Evolutionary conservation across 2,113 vertebrate genomes (phyloP).

Genomic region (Gavialis gangeticus): DNA sequence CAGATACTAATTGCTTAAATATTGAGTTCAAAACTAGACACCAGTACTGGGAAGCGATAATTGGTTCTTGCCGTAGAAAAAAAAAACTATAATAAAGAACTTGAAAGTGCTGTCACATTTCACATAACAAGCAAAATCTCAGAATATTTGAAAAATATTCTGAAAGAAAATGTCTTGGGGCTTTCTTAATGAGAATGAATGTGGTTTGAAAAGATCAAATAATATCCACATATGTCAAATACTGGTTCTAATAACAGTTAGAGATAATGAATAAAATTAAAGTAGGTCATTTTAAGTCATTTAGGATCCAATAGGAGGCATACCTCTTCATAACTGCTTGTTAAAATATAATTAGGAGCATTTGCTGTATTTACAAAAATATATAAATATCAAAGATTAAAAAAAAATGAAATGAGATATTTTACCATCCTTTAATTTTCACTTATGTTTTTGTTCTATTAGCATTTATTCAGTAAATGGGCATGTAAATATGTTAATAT

Average conservation of each 20-base stretch:
- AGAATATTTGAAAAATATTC: conserved; percentile 86
- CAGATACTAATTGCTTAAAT: conserved; percentile 86
- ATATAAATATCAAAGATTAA: conserved; percentile 55
- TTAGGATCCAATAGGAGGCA: conserved; percentile 78
- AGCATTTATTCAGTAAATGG: conserved; percentile 56
- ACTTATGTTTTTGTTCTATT: conserved; percentile 57
- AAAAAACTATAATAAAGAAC: conserved; percentile 85
- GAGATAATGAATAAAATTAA: conserved; percentile 87
- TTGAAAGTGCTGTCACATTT: conserved; percentile 89
- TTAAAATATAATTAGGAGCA: conserved; percentile 80
- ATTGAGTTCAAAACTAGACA: conserved; percentile 82
- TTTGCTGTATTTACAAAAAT: conserved; percentile 74
- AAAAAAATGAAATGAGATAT: conserved; percentile 45
- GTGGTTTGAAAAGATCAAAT: conserved; percentile 88
- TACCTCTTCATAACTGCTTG: conserved; percentile 72
- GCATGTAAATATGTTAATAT: conserved; percentile 63
- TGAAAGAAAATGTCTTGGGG: conserved; percentile 86
- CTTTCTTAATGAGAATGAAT: conserved; percentile 85
- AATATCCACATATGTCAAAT: conserved; percentile 85
- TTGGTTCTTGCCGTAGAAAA: conserved; percentile 81
- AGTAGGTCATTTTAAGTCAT: conserved; percentile 83
- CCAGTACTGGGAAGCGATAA: conserved; percentile 83
- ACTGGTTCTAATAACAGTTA: conserved; percentile 83
- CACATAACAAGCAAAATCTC: conserved; percentile 84
- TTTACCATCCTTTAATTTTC: conserved; percentile 67